Evolutionary conservation across 1,140 invertebrate genomes (phyloP).

Genomic region (Littorina saxatilis): DNA sequence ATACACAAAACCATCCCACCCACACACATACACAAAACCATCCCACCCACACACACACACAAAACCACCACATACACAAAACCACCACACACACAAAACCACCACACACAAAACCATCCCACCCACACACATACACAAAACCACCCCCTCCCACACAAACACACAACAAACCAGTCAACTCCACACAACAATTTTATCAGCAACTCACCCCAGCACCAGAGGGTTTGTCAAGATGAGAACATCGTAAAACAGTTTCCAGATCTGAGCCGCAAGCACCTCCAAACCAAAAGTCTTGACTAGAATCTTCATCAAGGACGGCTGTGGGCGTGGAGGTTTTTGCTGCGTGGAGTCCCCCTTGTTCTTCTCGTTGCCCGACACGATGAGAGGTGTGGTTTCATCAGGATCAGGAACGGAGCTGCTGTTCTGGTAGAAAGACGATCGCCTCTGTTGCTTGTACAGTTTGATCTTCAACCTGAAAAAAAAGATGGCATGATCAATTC

Average conservation of each 20-base stretch:
- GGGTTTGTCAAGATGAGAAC: slow-evolving; percentile 51
- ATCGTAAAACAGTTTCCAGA: slow-evolving; percentile 61
- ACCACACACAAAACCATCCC: too few relatives aligned
- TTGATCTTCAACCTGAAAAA: background rate
- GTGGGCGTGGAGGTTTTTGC: slow-evolving; percentile 30
- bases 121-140: too few relatives aligned
- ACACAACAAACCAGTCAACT: too few relatives aligned
- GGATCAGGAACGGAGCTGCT: background rate
- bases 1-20: too few relatives aligned
- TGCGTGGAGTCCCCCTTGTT: background rate
- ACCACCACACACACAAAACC: too few relatives aligned
- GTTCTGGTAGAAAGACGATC: background rate
- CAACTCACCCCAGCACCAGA: slow-evolving; percentile 54
- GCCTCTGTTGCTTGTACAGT: background rate
- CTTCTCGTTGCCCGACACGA: background rate
- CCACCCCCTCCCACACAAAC: too few relatives aligned
- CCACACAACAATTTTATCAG: too few relatives aligned
- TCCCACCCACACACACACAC: too few relatives aligned
- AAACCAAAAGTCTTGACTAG: slow-evolving; percentile 55
- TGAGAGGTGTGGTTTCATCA: slow-evolving; percentile 30
- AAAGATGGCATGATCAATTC: too few relatives aligned
- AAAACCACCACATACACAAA: too few relatives aligned
- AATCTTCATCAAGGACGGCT: slow-evolving; percentile 47
- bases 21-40: too few relatives aligned
- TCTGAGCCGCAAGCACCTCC: slow-evolving; percentile 52